Conservation (phyloP, 53 echinoderm and acorn worm genomes). For the Stichopus horrens region DNA sequence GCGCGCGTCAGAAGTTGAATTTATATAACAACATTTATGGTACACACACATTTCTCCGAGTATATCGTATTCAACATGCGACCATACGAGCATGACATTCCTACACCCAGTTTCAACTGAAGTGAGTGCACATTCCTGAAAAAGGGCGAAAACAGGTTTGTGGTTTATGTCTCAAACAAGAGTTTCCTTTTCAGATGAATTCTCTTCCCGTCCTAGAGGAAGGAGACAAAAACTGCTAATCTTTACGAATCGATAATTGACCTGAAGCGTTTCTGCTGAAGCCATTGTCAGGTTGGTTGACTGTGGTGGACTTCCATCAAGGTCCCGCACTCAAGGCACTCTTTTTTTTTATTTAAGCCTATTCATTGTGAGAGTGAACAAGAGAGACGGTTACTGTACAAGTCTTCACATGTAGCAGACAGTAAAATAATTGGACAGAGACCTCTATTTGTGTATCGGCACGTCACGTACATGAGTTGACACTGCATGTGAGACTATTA, state of each 20-base stretch:
- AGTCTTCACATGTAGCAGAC: not conserved
- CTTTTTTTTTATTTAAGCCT: not conserved
- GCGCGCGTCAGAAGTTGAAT: not conserved
- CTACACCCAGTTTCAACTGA: too few species aligned
- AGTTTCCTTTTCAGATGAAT: not conserved
- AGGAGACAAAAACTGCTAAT: slow-evolving; percentile 30
- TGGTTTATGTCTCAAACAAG: not conserved
- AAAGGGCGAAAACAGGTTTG: too few species aligned
- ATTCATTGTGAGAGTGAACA: too few species aligned
- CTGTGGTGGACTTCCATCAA: not conserved
- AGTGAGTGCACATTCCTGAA: too few species aligned
- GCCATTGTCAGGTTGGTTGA: slow-evolving; percentile 11
- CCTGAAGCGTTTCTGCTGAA: not conserved
- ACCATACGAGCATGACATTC: too few species aligned
- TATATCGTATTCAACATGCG: too few species aligned
- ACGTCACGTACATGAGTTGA: not conserved
- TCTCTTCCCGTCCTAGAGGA: not conserved
- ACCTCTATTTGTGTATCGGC: not conserved
- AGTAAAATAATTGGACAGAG: not conserved
- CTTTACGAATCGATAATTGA: slow-evolving; percentile 12
- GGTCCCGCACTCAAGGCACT: not conserved
- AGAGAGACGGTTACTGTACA: too few species aligned
- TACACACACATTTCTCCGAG: too few species aligned
- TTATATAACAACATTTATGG: not conserved
- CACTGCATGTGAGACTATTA: not conserved